phyloP scores from a whole-genome alignment of 2,888 invertebrate species.

The Andrena haemorrhoa region DNA sequence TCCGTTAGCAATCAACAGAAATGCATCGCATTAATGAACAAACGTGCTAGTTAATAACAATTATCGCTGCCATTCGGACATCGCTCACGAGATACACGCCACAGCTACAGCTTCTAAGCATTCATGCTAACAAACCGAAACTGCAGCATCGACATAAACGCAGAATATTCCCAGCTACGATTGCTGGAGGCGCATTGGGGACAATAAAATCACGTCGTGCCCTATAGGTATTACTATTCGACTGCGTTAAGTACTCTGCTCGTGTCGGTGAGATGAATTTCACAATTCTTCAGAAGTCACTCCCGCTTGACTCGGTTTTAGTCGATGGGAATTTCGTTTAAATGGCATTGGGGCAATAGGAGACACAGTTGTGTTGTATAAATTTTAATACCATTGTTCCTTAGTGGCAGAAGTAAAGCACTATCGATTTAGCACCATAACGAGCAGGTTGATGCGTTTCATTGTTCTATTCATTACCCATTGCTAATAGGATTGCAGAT shows the following conservation, averaged over 20 bases:
- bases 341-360: conserved; percentile 20
- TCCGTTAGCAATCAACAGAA: conserved; percentile 44
- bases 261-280: no score
- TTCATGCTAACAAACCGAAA: conserved; percentile 48
- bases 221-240: no score
- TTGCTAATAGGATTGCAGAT: conserved; percentile 57
- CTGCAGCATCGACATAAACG: conserved; percentile 4
- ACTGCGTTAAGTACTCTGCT: no score
- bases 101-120: conserved; percentile 31
- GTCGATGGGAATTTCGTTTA: not conserved
- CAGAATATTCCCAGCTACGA: conserved; percentile 4
- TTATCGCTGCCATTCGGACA: conserved; percentile 44
- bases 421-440: conserved; percentile 50
- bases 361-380: conserved; percentile 28
- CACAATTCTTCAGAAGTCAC: not conserved
- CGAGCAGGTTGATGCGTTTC: conserved; percentile 58
- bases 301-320: not conserved
- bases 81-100: conserved; percentile 10
- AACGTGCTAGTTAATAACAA: conserved; percentile 57
- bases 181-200: not conserved
- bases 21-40: conserved; percentile 58
- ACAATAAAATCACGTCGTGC: not conserved
- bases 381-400: conserved; percentile 50
- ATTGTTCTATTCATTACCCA: conserved; percentile 61
- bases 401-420: conserved; percentile 42